Conservation (phyloP, 2,888 invertebrate genomes). For the Oegoconia quadripuncta region DNA sequence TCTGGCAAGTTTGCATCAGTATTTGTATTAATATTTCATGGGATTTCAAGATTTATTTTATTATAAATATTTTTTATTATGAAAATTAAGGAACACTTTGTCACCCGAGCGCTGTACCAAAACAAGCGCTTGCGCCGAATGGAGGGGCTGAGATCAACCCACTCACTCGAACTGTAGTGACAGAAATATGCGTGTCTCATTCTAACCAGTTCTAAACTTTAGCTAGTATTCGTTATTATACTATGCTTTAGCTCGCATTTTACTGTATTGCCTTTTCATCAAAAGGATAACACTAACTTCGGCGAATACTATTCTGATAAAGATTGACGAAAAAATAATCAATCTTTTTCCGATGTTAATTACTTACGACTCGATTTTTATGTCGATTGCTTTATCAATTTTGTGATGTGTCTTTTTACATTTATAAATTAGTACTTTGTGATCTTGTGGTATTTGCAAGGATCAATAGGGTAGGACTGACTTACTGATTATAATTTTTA, state of each 20-base stretch:
- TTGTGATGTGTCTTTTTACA: too few species aligned
- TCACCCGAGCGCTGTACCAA: conserved; percentile 62
- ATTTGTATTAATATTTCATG: not conserved
- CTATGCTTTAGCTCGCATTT: conserved; percentile 33
- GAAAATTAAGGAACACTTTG: conserved; percentile 39
- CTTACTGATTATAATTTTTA: too few species aligned
- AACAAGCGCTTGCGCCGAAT: conserved; percentile 60
- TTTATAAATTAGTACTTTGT: too few species aligned
- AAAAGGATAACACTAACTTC: conserved; percentile 5
- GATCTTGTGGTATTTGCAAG: too few species aligned
- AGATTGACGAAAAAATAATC: too few species aligned
- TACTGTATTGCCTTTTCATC: conserved; percentile 29
- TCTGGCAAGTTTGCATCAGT: too few species aligned
- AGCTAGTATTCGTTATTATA: too few species aligned
- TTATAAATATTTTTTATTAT: conserved; percentile 2
- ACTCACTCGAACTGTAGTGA: conserved; percentile 39
- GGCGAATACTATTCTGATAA: conserved; percentile 2
- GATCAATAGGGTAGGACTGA: too few species aligned
- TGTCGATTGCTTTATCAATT: too few species aligned
- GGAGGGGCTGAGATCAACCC: conserved; percentile 68
- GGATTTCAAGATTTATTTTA: not conserved
- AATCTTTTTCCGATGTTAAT: too few species aligned
- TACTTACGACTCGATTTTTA: too few species aligned
- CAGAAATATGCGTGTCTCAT: conserved; percentile 57
- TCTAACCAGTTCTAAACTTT: conserved; percentile 39